Evolutionary conservation across 1,140 invertebrate genomes (phyloP).

Genomic region (Zelostemma sp.): DNA sequence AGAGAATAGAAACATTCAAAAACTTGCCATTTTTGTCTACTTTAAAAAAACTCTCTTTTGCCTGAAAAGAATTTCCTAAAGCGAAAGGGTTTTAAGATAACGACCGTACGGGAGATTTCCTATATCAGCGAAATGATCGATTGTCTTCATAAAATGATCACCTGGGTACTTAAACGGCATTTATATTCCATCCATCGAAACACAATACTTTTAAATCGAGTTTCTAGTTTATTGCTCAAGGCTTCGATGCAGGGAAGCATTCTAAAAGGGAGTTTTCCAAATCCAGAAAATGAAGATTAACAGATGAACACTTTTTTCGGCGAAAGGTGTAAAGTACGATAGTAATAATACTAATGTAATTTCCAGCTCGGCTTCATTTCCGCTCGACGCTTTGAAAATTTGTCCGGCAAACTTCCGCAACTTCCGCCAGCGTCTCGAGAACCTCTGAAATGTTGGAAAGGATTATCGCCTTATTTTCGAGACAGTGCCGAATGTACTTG

Average conservation of each 20-base stretch:
- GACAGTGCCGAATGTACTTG: background rate
- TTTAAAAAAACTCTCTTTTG: too few species aligned
- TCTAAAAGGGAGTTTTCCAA: too few species aligned
- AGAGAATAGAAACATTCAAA: background rate
- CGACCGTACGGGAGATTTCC: background rate
- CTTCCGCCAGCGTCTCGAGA: background rate
- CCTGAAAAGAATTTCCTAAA: background rate
- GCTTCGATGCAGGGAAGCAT: too few species aligned
- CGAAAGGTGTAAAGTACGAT: too few species aligned
- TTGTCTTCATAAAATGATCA: background rate
- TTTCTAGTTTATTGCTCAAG: too few species aligned
- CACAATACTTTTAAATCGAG: background rate
- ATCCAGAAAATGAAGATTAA: too few species aligned
- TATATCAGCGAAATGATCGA: background rate
- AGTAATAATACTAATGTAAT: too few species aligned
- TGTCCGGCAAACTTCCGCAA: background rate
- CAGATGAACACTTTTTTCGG: too few species aligned
- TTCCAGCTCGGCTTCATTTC: too few species aligned
- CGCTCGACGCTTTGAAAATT: too few species aligned
- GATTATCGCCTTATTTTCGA: constrained; percentile 3
- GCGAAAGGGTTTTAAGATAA: background rate
- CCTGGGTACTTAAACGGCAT: background rate
- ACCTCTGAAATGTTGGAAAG: background rate
- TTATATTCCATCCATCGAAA: background rate
- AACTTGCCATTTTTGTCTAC: too few species aligned